Percentiles rank a stretch among this genome's conserved stretches.
These are phyloP conservation scores for Archilochus colubris DNA, from an alignment of 2,113 vertebrate species.

Conservation along the genomic window DNA sequence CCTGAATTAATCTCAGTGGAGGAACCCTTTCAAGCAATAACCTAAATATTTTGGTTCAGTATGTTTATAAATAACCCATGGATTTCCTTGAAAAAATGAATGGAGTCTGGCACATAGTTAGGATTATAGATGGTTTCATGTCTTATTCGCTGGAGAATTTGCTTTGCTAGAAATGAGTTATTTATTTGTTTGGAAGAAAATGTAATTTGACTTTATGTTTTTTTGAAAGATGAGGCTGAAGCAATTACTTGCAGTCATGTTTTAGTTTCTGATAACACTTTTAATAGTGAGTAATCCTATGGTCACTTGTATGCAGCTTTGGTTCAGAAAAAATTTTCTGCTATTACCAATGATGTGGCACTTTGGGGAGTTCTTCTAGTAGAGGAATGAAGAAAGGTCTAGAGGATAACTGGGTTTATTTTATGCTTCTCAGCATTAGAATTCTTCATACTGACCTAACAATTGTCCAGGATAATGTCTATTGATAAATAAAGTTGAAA, in stretches of 20 bases:
- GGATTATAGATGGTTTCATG: neutral
- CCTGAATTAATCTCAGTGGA: neutral
- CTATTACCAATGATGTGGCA: neutral
- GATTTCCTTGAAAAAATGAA: neutral
- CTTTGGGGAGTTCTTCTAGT: neutral
- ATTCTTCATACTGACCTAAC: neutral
- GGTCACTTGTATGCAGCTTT: neutral
- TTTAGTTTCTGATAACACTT: neutral
- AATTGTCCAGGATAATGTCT: neutral
- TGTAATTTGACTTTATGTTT: slow-evolving; percentile 22
- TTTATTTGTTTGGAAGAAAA: slow-evolving; percentile 1
- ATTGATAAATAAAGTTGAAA: neutral
- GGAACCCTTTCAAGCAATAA: neutral
- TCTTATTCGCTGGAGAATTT: slow-evolving; percentile 7
- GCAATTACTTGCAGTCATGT: neutral
- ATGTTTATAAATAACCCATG: neutral
- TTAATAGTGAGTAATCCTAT: neutral
- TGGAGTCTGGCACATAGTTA: neutral
- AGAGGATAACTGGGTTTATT: neutral
- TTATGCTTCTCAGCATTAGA: neutral
- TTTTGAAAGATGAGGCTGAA: slow-evolving; percentile 31
- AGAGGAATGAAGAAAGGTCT: neutral
- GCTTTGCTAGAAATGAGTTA: neutral
- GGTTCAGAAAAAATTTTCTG: neutral
- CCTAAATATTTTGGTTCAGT: slow-evolving; percentile 15